Evolutionary conservation across 2,888 invertebrate species (phyloP).

Genomic region (Platycheirus rosarum): DNA sequence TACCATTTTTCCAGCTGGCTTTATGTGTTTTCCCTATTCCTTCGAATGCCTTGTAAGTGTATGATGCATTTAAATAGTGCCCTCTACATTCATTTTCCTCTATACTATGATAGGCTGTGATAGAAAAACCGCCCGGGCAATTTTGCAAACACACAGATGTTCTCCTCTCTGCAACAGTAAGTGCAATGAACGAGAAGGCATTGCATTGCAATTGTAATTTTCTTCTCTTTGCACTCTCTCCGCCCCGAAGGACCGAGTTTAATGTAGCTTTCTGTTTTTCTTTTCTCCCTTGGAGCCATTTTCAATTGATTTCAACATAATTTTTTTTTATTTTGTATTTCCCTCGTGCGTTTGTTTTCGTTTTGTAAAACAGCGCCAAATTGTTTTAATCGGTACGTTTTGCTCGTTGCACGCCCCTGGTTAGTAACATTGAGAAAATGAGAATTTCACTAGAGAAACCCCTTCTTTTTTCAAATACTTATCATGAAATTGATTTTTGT

Average conservation of each 20-base stretch:
- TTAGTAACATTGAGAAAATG: neutral
- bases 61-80: conserved; percentile 45
- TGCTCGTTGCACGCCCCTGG: conserved; percentile 18
- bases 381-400: conserved; percentile 55
- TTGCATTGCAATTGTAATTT: conserved; percentile 61
- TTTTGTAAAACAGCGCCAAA: conserved; percentile 55
- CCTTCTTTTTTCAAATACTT: no score
- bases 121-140: no score
- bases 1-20: conserved; percentile 68
- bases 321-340: conserved; percentile 10
- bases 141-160: conserved; percentile 50
- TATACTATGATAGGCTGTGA: neutral
- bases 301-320: no score
- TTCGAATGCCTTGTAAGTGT: neutral
- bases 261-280: conserved; percentile 65
- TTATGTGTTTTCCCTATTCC: conserved; percentile 32
- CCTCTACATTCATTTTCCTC: conserved; percentile 11
- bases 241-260: conserved; percentile 11
- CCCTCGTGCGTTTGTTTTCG: conserved; percentile 1
- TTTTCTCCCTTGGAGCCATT: conserved; percentile 42
- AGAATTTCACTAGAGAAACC: neutral
- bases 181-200: conserved; percentile 68
- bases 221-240: conserved; percentile 25
- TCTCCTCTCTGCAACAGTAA: conserved; percentile 39
- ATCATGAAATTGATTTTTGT: no score